These are phyloP conservation scores for Siderastrea siderea DNA, from an alignment of 92 coral and sea anemone species.

Conservation along the genomic window DNA sequence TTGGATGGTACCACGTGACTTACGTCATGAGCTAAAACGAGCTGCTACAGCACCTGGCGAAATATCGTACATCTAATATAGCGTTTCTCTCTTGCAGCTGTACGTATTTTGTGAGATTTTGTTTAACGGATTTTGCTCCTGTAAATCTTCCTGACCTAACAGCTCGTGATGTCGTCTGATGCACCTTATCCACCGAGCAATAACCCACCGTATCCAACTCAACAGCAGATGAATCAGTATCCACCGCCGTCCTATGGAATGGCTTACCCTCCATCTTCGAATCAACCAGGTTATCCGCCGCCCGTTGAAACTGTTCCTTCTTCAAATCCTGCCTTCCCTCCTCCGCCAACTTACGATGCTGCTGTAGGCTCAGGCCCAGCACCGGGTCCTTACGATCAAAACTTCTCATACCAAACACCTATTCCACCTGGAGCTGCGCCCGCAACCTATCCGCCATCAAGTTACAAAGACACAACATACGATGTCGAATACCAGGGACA, in stretches of 20 bases:
- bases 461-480: neutral
- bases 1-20: slow-evolving; percentile 4
- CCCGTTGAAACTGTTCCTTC: slow-evolving; percentile 47
- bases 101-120: neutral
- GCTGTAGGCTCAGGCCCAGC: slow-evolving; percentile 24
- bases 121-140: neutral
- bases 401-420: slow-evolving; percentile 16
- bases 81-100: neutral
- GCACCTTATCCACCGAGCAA: slow-evolving; percentile 27
- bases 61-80: neutral
- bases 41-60: neutral
- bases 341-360: slow-evolving; percentile 77
- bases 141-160: neutral
- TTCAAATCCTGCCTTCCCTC: slow-evolving; percentile 39
- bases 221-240: slow-evolving; percentile 20
- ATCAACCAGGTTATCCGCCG: slow-evolving; percentile 55
- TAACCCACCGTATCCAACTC: slow-evolving; percentile 24
- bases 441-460: neutral
- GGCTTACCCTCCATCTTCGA: slow-evolving; percentile 48
- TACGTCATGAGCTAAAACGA: slow-evolving; percentile 11
- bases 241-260: slow-evolving; percentile 47
- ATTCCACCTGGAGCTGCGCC: neutral
- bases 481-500: slow-evolving; percentile 33
- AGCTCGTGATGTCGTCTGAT: slow-evolving; percentile 26
- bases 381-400: slow-evolving; percentile 13